phyloP scores from a whole-genome alignment of 2,113 vertebrate genomes.

The Oncorhynchus masou region DNA sequence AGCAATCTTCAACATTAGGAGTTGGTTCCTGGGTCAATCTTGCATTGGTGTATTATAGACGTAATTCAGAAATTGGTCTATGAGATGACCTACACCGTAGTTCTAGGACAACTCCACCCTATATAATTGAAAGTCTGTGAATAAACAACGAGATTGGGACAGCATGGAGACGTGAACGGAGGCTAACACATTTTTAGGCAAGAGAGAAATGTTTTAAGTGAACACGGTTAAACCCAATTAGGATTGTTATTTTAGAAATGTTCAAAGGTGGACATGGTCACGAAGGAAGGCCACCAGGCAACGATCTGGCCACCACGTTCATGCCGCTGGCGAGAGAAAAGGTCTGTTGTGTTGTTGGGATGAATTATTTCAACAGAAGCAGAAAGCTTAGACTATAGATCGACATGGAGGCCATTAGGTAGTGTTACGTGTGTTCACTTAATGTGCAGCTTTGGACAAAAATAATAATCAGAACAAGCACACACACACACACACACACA shows the following conservation, averaged over 20 bases:
- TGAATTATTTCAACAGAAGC: neutral
- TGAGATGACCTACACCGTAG: neutral
- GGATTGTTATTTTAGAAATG: neutral
- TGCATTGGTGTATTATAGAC: neutral
- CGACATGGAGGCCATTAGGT: slow-evolving; percentile 27
- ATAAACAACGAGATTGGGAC: neutral
- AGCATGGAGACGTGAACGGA: no score
- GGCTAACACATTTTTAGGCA: neutral
- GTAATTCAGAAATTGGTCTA: neutral
- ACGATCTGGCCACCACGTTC: neutral
- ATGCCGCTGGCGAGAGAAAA: neutral
- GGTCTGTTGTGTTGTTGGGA: neutral
- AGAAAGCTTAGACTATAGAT: neutral
- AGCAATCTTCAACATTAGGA: neutral
- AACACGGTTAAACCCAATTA: neutral
- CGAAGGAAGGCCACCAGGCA: neutral
- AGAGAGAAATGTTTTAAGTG: neutral
- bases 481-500: neutral
- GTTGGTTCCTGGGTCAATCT: neutral
- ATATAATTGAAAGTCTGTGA: neutral
- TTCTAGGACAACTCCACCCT: neutral
- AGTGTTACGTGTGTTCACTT: slow-evolving; percentile 24
- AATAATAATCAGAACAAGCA: slow-evolving; percentile 4
- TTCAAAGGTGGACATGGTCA: neutral
- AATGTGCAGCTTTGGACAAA: slow-evolving; percentile 24